Base-by-base conservation (phyloP, 1,140 invertebrate genomes). In the Listronotus oregonensis region DNA sequence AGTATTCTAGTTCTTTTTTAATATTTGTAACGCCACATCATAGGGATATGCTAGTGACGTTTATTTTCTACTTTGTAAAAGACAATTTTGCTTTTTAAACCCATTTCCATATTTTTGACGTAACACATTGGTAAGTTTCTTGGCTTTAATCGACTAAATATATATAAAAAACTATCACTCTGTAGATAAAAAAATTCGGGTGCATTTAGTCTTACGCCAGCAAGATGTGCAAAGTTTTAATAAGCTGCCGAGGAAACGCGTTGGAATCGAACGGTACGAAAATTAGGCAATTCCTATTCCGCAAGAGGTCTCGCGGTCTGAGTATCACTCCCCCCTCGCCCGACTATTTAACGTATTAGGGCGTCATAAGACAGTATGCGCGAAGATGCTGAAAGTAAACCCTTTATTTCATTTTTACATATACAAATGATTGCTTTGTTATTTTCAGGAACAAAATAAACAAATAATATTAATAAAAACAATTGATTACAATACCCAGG, bases 301-400 rank as follows among this genome's bases (percentile, higher is more conserved):
- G 47, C 14, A 21, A 37, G 14, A 39, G 40, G 11, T 31, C 9
- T 6, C 58, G 58, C 21, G 58, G 47, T 61, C 58, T 61, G 49
- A 61, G 31, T 46, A 52, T 61, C 47, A 61, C 58, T 61, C 58
- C 39, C 50, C 37, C 6, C n/a, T 37, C 47, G 47, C 58, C 58
- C 21, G 37, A 50, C 58, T 61, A 61, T 61, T 61, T 61, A 61
- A 50, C 57, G 46, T 60, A 60, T 60, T 60, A 60, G 57, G 46
- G 57, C 32, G 27, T 60, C 57, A 60, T 60, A 49, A 60, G 32
- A 49, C 46, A 39, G 27, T 49, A 37, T 40, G 18, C 55, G 14
- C 55, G 21, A 42, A 55, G 39, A 55, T 55, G 34, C 11, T 37
- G 39, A 12, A 52, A 31, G 15, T 52, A 52, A 14, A 17, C 10